These are phyloP conservation scores for Crotalus horridus DNA, from an alignment of 2,113 vertebrate species.

Conservation along the genomic window DNA sequence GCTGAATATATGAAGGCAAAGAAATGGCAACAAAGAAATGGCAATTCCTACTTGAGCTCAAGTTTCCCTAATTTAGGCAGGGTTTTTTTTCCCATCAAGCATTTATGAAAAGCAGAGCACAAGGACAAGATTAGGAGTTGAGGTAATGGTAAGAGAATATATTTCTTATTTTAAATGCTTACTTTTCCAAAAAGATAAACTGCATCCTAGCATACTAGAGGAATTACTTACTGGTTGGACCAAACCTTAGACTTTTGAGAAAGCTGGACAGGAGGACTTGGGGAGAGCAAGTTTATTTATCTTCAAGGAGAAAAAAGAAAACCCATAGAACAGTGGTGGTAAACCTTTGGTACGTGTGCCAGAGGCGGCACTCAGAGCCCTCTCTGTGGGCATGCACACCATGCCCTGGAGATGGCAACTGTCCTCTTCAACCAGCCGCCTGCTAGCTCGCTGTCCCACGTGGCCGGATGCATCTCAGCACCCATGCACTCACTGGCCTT, in stretches of 20 bases:
- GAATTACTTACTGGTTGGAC: neutral
- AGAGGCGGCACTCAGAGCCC: too few species aligned
- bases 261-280: neutral
- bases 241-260: neutral
- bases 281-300: neutral
- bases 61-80: neutral
- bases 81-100: neutral
- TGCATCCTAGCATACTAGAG: neutral
- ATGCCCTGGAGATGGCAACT: too few species aligned
- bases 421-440: too few species aligned
- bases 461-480: too few species aligned
- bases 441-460: too few species aligned
- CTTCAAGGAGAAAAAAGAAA: neutral
- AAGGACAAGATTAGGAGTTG: neutral
- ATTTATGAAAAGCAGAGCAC: neutral
- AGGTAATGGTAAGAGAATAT: neutral
- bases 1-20: neutral
- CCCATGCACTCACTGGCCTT: too few species aligned
- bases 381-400: too few species aligned
- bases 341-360: too few species aligned
- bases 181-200: neutral
- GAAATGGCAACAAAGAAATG: neutral
- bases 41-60: neutral
- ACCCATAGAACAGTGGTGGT: neutral
- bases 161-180: neutral